Conservation (phyloP, 1,140 invertebrate genomes). For the Brachionus calyciflorus region DNA sequence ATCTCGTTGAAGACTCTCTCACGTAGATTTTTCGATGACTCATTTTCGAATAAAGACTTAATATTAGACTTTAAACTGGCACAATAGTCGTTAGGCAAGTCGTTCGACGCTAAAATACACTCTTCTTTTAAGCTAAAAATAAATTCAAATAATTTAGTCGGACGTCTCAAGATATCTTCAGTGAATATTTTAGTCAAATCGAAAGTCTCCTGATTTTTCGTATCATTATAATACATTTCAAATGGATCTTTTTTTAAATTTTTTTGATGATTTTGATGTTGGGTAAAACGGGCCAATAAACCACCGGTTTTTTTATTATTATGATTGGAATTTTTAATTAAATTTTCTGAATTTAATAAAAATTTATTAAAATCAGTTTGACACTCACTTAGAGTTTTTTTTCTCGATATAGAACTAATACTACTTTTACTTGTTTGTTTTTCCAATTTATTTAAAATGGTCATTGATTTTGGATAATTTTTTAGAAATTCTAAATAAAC, state of each 20-base stretch:
- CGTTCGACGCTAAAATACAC: conserved; percentile 12
- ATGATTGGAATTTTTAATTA: conserved; percentile 13
- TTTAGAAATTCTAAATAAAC: conserved; percentile 43
- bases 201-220: not conserved
- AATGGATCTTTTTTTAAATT: conserved; percentile 19
- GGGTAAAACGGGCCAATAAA: not conserved
- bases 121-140: conserved; percentile 43
- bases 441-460: conserved; percentile 37
- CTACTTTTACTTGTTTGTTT: not conserved
- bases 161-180: conserved; percentile 33
- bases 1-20: conserved; percentile 37
- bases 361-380: conserved; percentile 17
- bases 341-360: not conserved
- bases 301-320: not conserved
- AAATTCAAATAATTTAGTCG: conserved; percentile 38
- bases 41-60: conserved; percentile 19
- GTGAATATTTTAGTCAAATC: conserved; percentile 37
- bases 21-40: conserved; percentile 16
- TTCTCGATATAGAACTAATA: not conserved
- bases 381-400: not conserved
- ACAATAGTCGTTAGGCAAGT: not conserved
- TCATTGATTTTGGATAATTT: conserved; percentile 46
- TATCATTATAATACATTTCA: conserved; percentile 38
- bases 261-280: no score
- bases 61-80: conserved; percentile 6